Base-by-base conservation (phyloP, 2,888 invertebrate genomes). In the Dyspetes luteomarginatus region DNA sequence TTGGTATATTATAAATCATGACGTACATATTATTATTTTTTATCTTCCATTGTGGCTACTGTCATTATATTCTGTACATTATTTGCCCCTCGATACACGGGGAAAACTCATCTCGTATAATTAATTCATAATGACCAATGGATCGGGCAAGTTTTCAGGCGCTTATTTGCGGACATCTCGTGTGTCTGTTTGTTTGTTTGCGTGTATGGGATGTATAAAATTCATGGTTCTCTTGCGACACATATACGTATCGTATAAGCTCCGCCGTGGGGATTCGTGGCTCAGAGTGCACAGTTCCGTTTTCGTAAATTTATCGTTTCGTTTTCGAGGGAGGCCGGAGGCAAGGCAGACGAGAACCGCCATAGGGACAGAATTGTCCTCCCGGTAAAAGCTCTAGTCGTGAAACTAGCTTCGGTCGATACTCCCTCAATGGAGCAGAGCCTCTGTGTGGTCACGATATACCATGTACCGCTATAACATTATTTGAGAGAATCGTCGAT, bases 401-500 rank as follows among this genome's bases (percentile, higher is more conserved):
- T 68, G 58, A 68, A 55, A 28, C 77, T 73, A 64, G 64, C 73
- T 69, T 56, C 77, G 81, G 81, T 81, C 81, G 81, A 81, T 81
- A 81, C 73, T 65, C 5, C 62, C 69, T 73, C 73, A 73, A 77
- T 77, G 52, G 68, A 30, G 64, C 77, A 73, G 43, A 41, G 50
- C 12, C 28, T 55, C 48, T 30, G 17, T 64, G 77, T 73, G 77
- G 81, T 81, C 77, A 73, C 68, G 77, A 73, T 67, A 78, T 65
- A 71, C 65, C 50, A 43, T 68, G 68, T 65, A 79, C 74, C 65
- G 52, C 72, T 77, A 73, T 81, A 68, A 77, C 80, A 73, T n/a
- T n/a, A n/a, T 81, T 81, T 68, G 76, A 81, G 80, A 68, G 80
- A 76, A 72, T 81, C 76, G 80, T 68, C 72, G 76, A 81, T 81